A percentile compares a stretch with the other conserved stretches of the same genome.
These are phyloP conservation scores for Yponomeuta plumbellus DNA, from an alignment of 2,888 invertebrate genomes.

Conservation along the genomic window DNA sequence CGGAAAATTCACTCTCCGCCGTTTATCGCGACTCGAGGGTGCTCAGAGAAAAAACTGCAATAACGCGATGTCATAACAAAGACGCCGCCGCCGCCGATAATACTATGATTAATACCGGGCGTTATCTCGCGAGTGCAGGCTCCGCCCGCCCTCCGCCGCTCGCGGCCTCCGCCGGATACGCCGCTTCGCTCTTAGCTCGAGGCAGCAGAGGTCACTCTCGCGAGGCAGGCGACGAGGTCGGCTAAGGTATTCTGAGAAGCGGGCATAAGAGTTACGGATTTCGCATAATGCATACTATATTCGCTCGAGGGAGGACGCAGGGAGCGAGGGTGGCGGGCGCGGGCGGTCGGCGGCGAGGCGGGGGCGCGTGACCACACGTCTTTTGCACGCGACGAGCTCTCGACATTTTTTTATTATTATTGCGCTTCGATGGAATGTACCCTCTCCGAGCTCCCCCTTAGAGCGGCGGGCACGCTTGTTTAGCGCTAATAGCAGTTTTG, in stretches of 20 bases:
- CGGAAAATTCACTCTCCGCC: conserved; percentile 72
- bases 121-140: conserved; percentile 74
- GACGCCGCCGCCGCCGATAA: conserved; percentile 71
- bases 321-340: conserved; percentile 29
- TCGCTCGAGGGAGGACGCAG: conserved; percentile 36
- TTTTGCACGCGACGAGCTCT: conserved; percentile 74
- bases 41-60: conserved; percentile 72
- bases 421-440: conserved; percentile 74
- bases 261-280: conserved; percentile 73
- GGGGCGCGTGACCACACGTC: conserved; percentile 71
- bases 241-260: conserved; percentile 63
- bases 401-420: conserved; percentile 76
- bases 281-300: conserved; percentile 77
- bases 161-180: conserved; percentile 14
- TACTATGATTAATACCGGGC: conserved; percentile 75
- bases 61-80: conserved; percentile 75
- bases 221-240: conserved; percentile 20
- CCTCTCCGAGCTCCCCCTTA: conserved; percentile 54
- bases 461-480: conserved; percentile 63
- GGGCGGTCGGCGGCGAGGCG: conserved; percentile 25
- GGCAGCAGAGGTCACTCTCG: conserved; percentile 21
- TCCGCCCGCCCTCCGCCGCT: conserved; percentile 37
- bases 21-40: conserved; percentile 62
- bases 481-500: conserved; percentile 59
- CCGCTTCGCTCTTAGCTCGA: neutral